Conservation (phyloP, 2,113 vertebrate species). For the Eretmochelys imbricata region DNA sequence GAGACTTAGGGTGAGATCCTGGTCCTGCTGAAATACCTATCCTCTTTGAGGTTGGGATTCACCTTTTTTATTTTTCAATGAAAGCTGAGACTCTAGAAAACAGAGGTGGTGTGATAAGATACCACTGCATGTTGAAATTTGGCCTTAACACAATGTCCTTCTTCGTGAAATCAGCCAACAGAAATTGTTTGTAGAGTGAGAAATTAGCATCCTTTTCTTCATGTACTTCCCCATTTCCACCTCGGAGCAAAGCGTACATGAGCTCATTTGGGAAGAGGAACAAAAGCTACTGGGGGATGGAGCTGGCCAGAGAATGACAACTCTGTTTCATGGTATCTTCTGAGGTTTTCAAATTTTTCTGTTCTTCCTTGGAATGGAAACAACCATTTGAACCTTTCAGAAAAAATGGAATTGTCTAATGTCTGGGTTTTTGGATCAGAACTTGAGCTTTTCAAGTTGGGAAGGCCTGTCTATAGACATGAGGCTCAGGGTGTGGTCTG, state of each 20-base stretch:
- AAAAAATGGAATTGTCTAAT: background rate
- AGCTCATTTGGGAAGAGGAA: background rate
- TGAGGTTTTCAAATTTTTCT: background rate
- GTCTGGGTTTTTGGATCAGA: background rate
- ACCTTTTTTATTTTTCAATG: background rate
- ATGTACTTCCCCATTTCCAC: background rate
- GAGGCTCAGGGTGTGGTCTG: background rate
- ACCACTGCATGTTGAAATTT: background rate
- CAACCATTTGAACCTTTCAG: background rate
- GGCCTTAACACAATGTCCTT: background rate
- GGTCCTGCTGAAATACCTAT: fast-evolving
- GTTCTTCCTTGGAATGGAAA: background rate
- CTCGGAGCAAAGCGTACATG: background rate
- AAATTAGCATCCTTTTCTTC: background rate
- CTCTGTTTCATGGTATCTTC: background rate
- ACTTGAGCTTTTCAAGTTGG: background rate
- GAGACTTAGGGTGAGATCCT: fast-evolving
- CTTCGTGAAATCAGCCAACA: background rate
- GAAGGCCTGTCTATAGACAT: background rate
- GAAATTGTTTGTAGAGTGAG: background rate
- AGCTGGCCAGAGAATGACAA: background rate
- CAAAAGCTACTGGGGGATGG: background rate
- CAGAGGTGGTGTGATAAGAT: fast-evolving
- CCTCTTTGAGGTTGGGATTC: background rate
- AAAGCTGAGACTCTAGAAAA: background rate